Percentiles rank a stretch among this genome's conserved stretches.
These are phyloP conservation scores for Meriones psammophilus DNA, from an alignment of 2,797 vertebrate genomes.

Conservation along the genomic window DNA sequence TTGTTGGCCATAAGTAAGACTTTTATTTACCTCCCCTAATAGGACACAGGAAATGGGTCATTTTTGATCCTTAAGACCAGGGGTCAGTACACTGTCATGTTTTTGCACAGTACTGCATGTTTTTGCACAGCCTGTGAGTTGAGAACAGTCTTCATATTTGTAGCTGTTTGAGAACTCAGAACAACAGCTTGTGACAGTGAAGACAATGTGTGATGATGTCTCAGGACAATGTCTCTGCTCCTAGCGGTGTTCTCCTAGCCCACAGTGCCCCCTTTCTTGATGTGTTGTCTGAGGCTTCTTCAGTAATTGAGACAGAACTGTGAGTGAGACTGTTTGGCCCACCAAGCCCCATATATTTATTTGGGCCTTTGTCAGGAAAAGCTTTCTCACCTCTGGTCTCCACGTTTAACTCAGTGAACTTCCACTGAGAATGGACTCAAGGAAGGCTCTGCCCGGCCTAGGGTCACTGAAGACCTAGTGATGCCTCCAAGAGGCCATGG, in stretches of 20 bases:
- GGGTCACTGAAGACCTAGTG: not conserved
- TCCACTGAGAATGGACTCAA: fast-evolving
- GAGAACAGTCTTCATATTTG: slow-evolving; percentile 4
- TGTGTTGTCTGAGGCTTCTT: not conserved
- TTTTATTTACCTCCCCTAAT: too few species aligned
- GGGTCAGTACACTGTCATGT: not conserved
- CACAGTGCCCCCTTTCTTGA: not conserved
- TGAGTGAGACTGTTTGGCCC: not conserved
- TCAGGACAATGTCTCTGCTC: not conserved
- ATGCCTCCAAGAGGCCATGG: not conserved
- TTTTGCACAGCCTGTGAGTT: not conserved
- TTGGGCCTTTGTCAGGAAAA: not conserved
- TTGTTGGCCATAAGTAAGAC: not conserved
- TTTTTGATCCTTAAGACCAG: not conserved
- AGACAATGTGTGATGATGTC: not conserved
- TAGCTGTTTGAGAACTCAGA: not conserved
- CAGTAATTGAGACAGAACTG: not conserved
- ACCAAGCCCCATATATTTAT: not conserved
- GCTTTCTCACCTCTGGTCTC: not conserved
- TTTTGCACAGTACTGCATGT: not conserved
- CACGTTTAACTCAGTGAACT: not conserved
- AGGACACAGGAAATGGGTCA: not conserved
- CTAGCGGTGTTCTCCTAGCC: not conserved
- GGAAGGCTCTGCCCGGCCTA: not conserved
- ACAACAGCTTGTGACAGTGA: not conserved